Evolutionary conservation across 1,140 invertebrate genomes (phyloP), one percentile per base, ranked within the genome.

Genomic region (Papilio xuthus): DNA sequence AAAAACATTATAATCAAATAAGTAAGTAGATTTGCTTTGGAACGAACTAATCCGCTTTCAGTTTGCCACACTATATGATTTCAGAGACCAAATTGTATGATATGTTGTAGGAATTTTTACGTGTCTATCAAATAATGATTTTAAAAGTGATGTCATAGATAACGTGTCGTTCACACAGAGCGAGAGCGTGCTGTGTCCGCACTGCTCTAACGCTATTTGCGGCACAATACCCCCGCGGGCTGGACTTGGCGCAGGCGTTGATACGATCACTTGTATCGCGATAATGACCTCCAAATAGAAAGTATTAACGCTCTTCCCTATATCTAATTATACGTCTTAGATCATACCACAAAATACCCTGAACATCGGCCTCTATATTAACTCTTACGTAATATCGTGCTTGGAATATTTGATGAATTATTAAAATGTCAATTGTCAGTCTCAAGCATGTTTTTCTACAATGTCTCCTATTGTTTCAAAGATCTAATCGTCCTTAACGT

Each of bases 151-250:
- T 90, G 87, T 89, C 88, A 89, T 82, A 84, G 89, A 90, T 91
- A 91, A 91, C 83, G 80, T 86, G 90, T 90, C 89, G 89, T 90
- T 91, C 89, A 90, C 89, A 86, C 80, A 82, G 84, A 87, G 81
- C 50, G 86, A 85, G 86, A 86, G 56, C 81, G 37, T 74, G 56
- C 74, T 53, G 73, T 32, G 60, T 73, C 78, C 71, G 80, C 76
- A 73, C 80, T 74, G 73, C 79, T 75, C 81, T 78, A 50, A 47
- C 77, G 79, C 86, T 90, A 90, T 91, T 90, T 90, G 82, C 75
- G 86, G 89, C 86, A 88, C 87, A 90, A 90, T 89, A 80, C 80
- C 83, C 80, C 63, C 73, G 60, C 60, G 60, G 12, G 60, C 60
- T 32, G 60, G 41, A 73, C 71, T 44, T 41, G 41, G 71, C 71